A percentile compares a stretch with the other conserved stretches of the same genome.
phyloP scores from a whole-genome alignment of 2,113 vertebrate species.

The Engystomops pustulosus region DNA sequence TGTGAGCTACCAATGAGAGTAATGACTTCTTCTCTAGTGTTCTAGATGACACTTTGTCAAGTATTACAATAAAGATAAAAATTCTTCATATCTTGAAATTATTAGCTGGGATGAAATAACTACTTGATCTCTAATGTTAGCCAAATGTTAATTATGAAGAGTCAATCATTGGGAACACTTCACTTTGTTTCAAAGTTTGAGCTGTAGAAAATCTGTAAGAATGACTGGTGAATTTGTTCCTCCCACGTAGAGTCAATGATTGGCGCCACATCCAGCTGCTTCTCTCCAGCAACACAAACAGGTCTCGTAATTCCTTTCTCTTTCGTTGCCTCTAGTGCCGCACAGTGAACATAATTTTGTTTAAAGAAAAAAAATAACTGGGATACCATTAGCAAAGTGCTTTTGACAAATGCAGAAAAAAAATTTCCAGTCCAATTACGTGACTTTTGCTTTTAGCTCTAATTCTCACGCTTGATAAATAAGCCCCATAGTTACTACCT shows the following conservation, averaged over 20 bases:
- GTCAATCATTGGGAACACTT: not conserved
- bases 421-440: conserved; percentile 53
- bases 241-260: conserved; percentile 18
- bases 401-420: conserved; percentile 50
- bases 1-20: not conserved
- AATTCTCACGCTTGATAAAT: conserved; percentile 58
- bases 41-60: not conserved
- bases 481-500: conserved; percentile 57
- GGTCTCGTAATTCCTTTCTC: conserved; percentile 21
- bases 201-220: not conserved
- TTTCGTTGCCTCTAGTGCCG: conserved; percentile 35
- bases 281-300: conserved; percentile 12
- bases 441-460: conserved; percentile 51
- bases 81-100: conserved; percentile 22
- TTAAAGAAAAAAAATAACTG: conserved; percentile 19
- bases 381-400: conserved; percentile 51
- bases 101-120: not conserved
- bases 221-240: conserved; percentile 8
- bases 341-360: conserved; percentile 36
- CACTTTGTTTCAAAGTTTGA: not conserved
- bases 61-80: not conserved
- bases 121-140: conserved; percentile 8
- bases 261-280: conserved; percentile 9
- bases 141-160: not conserved
- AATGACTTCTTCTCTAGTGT: not conserved